Evolutionary conservation across 2,113 vertebrate species (phyloP).

Genomic region (Vireo altiloquus): DNA sequence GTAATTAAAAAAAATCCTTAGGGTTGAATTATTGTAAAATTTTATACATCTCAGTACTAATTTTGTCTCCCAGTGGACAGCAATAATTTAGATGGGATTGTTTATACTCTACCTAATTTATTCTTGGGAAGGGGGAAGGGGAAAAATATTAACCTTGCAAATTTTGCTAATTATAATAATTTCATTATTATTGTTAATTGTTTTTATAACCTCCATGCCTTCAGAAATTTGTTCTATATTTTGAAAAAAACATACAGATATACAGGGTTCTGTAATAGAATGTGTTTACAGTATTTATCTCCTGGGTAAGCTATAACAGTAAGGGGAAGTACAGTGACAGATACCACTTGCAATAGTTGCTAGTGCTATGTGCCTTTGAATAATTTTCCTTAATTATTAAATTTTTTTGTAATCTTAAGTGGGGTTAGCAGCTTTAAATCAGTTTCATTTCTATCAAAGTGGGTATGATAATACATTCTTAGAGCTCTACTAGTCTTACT

Average conservation of each 20-base stretch:
- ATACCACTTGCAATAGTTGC: constrained; percentile 27
- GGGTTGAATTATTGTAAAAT: constrained; percentile 65
- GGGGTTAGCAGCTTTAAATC: background rate
- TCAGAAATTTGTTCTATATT: constrained; percentile 6
- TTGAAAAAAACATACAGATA: background rate
- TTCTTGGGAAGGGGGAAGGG: background rate
- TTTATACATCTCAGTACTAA: constrained; percentile 62
- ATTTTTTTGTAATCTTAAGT: background rate
- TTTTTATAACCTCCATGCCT: background rate
- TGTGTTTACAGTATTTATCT: constrained; percentile 29
- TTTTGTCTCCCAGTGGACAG: constrained; percentile 62
- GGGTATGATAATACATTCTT: background rate
- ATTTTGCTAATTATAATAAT: background rate
- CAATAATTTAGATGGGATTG: constrained; percentile 61
- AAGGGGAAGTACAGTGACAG: constrained; percentile 1
- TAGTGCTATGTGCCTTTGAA: constrained; percentile 38
- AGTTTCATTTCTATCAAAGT: background rate
- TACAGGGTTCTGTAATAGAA: constrained; percentile 2
- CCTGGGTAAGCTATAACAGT: background rate
- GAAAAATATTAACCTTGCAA: background rate
- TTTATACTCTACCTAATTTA: constrained; percentile 65
- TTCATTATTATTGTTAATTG: background rate
- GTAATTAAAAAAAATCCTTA: constrained; percentile 69
- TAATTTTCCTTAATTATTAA: background rate
- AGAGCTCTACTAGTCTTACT: background rate